Evolutionary conservation across 2,888 invertebrate species (phyloP), one percentile per base, ranked within the genome.

Genomic region (Zaprionus obscuricornis): DNA sequence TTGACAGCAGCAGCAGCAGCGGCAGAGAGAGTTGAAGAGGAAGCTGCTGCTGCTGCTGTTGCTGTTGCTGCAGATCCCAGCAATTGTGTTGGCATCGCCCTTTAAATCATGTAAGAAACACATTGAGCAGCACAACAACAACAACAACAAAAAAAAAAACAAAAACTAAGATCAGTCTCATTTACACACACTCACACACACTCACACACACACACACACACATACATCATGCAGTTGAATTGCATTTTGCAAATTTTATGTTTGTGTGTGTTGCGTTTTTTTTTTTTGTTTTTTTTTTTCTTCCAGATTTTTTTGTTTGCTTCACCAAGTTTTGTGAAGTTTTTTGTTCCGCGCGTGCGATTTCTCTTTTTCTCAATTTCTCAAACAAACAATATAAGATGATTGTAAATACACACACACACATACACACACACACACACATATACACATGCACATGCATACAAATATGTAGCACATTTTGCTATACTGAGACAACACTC

Each of bases 101-200:
- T 50, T n/a, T 65, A 56, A 72, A 57, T 71, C 55, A 71, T 67
- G 57, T 64, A 69, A 39, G 18, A 2, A 52, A 17, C 13, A 13
- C 59, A 39, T 37, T n/a, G 36, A 33, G n/a, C n/a, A n/a, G n/a
- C n/a, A n/a, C n/a, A n/a, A n/a, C n/a, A n/a, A n/a, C n/a, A n/a
- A n/a, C n/a, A n/a, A n/a, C n/a, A n/a, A n/a, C n/a, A n/a, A n/a
- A n/a, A n/a, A n/a, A n/a, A n/a, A n/a, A n/a, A n/a, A n/a, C n/a
- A 37, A 27, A 29, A 31, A 18, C 10, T 34, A 46, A 20, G 63
- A 54, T 50, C 55, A 34, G 56, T 51, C n/a, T n/a, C n/a, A n/a
- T n/a, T n/a, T n/a, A n/a, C n/a, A 47, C 45, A 40, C 20, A 49
- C 34, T 17, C 37, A 13, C 27, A 16, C 16, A 14, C 26, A n/a